phyloP scores from a whole-genome alignment of 2,888 invertebrate genomes.

The Standfussiana lucernea region DNA sequence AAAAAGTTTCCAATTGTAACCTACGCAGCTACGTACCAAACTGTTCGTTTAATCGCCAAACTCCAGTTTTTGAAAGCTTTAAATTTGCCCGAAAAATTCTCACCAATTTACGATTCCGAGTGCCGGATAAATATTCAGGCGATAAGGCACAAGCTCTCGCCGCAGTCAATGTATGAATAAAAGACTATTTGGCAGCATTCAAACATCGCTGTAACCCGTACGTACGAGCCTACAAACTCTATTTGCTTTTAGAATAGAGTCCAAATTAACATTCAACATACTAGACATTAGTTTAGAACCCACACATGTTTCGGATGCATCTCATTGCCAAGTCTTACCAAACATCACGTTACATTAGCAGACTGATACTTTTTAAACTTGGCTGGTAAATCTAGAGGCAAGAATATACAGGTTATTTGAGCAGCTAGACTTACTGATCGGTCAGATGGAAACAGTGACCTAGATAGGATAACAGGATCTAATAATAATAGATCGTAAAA shows the following conservation, averaged over 20 bases:
- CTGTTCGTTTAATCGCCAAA: neutral
- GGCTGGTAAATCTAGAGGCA: neutral
- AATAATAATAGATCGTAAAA: neutral
- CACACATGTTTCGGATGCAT: slow-evolving; percentile 15
- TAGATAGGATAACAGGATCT: neutral
- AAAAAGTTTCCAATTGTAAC: neutral
- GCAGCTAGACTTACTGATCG: neutral
- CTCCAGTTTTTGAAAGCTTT: neutral
- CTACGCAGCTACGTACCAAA: neutral
- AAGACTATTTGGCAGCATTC: slow-evolving; percentile 24
- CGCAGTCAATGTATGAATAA: slow-evolving; percentile 8
- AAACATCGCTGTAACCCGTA: slow-evolving; percentile 3
- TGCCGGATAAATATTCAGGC: slow-evolving; percentile 39
- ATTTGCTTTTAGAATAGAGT: neutral
- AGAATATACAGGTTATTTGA: neutral
- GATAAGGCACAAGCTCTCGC: slow-evolving; percentile 39
- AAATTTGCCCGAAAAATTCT: neutral
- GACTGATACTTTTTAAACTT: neutral
- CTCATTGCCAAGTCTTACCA: slow-evolving; percentile 1
- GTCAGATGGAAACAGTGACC: neutral
- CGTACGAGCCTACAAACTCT: neutral
- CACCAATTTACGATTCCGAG: slow-evolving; percentile 23
- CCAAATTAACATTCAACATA: neutral
- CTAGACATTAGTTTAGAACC: neutral
- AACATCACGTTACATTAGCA: neutral